Conservation (phyloP, 2,797 vertebrate species). For the Phalanger gymnotis region DNA sequence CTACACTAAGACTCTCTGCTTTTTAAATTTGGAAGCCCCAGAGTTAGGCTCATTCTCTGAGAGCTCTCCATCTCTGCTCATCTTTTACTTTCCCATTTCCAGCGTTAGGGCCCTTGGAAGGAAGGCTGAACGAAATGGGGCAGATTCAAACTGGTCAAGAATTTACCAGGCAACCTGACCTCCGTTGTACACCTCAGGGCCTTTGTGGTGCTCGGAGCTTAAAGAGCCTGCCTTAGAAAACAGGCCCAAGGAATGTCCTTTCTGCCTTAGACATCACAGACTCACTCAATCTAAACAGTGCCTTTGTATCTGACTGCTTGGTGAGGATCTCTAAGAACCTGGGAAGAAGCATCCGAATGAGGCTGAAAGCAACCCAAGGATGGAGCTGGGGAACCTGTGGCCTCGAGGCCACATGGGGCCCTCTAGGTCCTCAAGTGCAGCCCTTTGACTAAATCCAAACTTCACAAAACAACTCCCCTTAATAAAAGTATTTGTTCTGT, state of each 20-base stretch:
- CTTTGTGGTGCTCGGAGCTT: background rate
- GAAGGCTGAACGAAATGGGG: background rate
- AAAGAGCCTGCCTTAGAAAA: background rate
- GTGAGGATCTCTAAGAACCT: background rate
- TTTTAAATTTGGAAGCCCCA: background rate
- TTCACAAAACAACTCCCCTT: too few species aligned
- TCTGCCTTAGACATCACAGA: background rate
- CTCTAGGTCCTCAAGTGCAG: too few species aligned
- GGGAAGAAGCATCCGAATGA: background rate
- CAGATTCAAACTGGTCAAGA: too few species aligned
- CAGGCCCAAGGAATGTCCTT: fast-evolving
- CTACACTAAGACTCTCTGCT: background rate
- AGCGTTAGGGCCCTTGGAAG: background rate
- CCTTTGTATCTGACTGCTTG: background rate
- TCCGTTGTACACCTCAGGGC: background rate
- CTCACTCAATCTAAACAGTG: background rate
- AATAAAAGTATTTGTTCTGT: too few species aligned
- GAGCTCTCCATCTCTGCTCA: background rate
- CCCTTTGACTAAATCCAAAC: too few species aligned
- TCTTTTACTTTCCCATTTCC: background rate
- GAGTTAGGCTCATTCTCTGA: background rate
- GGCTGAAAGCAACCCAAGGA: background rate
- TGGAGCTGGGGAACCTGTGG: too few species aligned
- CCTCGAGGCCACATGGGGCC: too few species aligned
- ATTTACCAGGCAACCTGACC: too few species aligned